Base-by-base conservation (phyloP, 53 echinoderm and acorn worm genomes). In the Glandiceps talaboti region DNA sequence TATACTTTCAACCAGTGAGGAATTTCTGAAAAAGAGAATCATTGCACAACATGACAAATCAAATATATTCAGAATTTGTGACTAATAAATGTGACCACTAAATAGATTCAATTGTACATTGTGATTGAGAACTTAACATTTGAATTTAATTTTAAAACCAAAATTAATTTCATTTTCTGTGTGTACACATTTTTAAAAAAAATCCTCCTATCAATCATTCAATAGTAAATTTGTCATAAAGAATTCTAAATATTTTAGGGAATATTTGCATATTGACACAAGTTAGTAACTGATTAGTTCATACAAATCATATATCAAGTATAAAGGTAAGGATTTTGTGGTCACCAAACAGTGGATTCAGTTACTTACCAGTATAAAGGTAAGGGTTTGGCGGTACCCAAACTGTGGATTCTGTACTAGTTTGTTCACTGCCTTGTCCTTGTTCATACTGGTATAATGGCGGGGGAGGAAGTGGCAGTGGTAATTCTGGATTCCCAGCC, bases 351-450 rank as follows among this genome's bases (percentile, higher is more conserved):
- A n/a, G n/a, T n/a, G n/a, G n/a, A n/a, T n/a, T n/a, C n/a, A n/a
- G n/a, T n/a, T n/a, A 33, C 86, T 88, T 76, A 99, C 99, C 93
- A 82, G 89, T 91, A 64, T 94, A 85, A 30, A 99, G 85, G 79
- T 99, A 99, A 1, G 99, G 99, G 77, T 99, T 99, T 0, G 99
- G 89, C 20, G 99, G 93, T 12, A 99, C 99, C 91, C 91, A 93
- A 28, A 87, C 85, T 72, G 81, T 86, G n/a, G 31, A 30, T 32
- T 32, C 32, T 12, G 31, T 28, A 14, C 27, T 30, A 1, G 27
- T 31, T 1, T 31, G 32, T 32, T 31, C 79, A 26, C 31, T 75
- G 80, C 73, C 81, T 78, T 74, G 32, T 32, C 74, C 32, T 30
- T 75, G 76, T 14, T 26, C 72, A 29, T 75, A 26, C 26, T 82